phyloP scores from a whole-genome alignment of 2,888 invertebrate genomes.

The Oscheius sp. region DNA sequence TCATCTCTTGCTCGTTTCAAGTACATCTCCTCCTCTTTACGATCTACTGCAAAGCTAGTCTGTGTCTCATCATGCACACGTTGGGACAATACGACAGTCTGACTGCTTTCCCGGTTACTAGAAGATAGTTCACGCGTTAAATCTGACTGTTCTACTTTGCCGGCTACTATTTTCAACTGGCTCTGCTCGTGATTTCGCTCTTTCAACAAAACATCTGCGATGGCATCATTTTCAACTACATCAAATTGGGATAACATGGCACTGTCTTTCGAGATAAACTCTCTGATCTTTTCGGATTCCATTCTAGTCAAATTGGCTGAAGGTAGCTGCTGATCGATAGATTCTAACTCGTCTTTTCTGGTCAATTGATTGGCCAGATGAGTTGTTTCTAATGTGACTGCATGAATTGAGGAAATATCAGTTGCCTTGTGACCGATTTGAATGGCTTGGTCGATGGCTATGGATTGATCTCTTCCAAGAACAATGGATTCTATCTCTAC shows the following conservation, averaged over 20 bases:
- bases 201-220: slow-evolving; percentile 43
- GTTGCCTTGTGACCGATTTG: neutral
- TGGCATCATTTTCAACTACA: slow-evolving; percentile 44
- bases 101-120: neutral
- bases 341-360: slow-evolving; percentile 5
- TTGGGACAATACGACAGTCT: slow-evolving; percentile 4
- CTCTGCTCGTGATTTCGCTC: slow-evolving; percentile 15
- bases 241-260: slow-evolving; percentile 46
- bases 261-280: slow-evolving; percentile 41
- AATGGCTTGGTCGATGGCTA: neutral
- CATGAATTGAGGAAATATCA: neutral
- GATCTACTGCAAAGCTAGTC: slow-evolving; percentile 10
- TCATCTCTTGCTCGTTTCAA: neutral
- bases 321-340: neutral
- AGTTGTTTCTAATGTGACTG: neutral
- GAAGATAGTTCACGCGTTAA: slow-evolving; percentile 37
- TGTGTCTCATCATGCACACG: slow-evolving; percentile 10
- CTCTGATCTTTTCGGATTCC: slow-evolving; percentile 9
- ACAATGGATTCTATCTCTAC: neutral
- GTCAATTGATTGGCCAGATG: neutral
- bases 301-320: neutral
- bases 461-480: neutral
- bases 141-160: slow-evolving; percentile 18
- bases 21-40: neutral
- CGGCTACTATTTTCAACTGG: slow-evolving; percentile 30